Conservation (phyloP, 2,113 vertebrate species). For the Nycticorax nycticorax region DNA sequence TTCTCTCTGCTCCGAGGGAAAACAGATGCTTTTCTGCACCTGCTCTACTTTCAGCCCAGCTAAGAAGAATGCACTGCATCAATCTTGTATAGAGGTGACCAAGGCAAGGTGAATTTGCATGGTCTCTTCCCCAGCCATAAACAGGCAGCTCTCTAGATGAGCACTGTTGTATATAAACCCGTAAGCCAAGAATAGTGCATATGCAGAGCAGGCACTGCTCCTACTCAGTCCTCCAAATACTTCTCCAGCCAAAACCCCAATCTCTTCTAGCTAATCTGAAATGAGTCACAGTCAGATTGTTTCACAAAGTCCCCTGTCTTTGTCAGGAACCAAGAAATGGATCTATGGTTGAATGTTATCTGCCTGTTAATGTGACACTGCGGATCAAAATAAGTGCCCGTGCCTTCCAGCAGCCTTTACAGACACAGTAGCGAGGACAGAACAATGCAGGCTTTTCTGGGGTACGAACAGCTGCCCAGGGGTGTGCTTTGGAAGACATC, state of each 20-base stretch:
- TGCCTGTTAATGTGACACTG: neutral
- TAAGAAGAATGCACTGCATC: constrained; percentile 53
- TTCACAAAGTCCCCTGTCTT: neutral
- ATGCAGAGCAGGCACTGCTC: neutral
- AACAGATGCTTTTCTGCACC: constrained; percentile 69
- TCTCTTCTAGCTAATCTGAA: neutral
- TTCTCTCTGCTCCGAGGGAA: neutral
- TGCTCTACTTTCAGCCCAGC: constrained; percentile 50
- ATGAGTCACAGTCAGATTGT: neutral
- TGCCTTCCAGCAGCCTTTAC: neutral
- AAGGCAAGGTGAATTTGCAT: constrained; percentile 60
- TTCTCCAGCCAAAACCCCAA: neutral
- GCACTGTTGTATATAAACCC: neutral
- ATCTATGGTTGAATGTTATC: neutral
- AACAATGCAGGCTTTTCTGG: neutral
- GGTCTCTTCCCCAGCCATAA: constrained; percentile 22
- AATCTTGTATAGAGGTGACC: constrained; percentile 63
- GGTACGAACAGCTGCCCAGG: neutral
- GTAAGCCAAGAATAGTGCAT: constrained; percentile 4
- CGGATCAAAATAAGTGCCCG: neutral
- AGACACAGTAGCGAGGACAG: neutral
- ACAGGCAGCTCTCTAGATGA: neutral
- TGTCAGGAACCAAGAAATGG: neutral
- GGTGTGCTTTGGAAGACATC: neutral
- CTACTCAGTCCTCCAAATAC: neutral